phyloP scores from a whole-genome alignment of 2,113 vertebrate species.

The Nothocercus julius region DNA sequence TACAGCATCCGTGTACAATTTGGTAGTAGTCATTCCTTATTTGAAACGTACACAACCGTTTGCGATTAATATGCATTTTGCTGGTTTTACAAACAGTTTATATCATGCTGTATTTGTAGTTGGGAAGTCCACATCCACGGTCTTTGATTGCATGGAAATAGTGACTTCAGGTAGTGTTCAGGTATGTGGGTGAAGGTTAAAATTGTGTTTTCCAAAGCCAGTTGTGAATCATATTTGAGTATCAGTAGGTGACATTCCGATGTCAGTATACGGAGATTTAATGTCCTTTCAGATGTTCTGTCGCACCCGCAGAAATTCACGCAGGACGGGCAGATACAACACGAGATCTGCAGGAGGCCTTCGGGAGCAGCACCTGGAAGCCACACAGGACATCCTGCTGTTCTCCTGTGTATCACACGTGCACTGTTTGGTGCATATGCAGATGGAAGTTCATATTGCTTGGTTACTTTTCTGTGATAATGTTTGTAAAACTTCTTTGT shows the following conservation, averaged over 20 bases:
- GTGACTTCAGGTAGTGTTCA: not conserved
- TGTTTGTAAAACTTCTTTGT: not conserved
- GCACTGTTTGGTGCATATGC: not conserved
- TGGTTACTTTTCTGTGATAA: not conserved
- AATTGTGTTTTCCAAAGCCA: not conserved
- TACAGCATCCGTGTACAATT: not conserved
- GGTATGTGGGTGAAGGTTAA: not conserved
- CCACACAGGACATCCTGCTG: not conserved
- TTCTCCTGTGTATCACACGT: not conserved
- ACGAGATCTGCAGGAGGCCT: not conserved
- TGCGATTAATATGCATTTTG: not conserved
- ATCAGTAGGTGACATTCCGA: not conserved
- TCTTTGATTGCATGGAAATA: not conserved
- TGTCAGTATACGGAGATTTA: not conserved
- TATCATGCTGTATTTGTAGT: not conserved
- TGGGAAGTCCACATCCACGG: rapidly evolving
- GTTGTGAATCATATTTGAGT: not conserved
- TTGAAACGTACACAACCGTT: not conserved
- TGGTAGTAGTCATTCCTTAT: not conserved
- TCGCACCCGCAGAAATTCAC: not conserved
- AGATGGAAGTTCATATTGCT: not conserved
- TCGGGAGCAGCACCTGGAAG: not conserved
- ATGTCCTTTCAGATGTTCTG: not conserved
- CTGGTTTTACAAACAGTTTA: not conserved
- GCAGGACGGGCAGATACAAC: not conserved